These are phyloP conservation scores for Trichechus manatus DNA, from an alignment of 2,113 vertebrate genomes.

Conservation along the genomic window DNA sequence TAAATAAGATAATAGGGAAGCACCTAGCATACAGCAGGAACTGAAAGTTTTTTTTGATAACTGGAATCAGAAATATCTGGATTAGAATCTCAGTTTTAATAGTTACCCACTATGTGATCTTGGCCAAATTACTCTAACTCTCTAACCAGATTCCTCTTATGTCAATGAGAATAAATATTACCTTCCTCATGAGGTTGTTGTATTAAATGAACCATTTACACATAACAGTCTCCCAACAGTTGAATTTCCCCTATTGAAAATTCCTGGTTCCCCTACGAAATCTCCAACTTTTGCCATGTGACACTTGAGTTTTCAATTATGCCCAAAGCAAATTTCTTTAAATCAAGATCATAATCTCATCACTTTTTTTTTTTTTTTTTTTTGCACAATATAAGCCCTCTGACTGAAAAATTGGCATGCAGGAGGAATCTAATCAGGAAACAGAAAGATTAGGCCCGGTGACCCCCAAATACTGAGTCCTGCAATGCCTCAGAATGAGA, in stretches of 20 bases:
- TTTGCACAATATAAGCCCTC: not conserved
- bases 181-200: not conserved
- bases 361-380: conserved; percentile 16
- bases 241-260: not conserved
- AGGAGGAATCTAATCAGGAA: conserved; percentile 20
- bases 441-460: not conserved
- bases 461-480: not conserved
- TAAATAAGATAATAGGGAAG: conserved; percentile 12
- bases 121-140: conserved; percentile 8
- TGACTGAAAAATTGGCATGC: not conserved
- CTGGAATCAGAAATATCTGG: not conserved
- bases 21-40: not conserved
- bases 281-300: not conserved
- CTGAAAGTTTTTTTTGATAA: not conserved
- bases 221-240: not conserved
- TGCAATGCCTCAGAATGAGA: not conserved
- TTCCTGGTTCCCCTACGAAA: not conserved
- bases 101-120: not conserved
- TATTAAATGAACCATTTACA: not conserved
- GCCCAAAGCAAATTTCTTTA: conserved; percentile 8
- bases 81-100: not conserved
- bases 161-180: not conserved
- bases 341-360: conserved; percentile 7
- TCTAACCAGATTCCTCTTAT: not conserved
- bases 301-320: not conserved